Conservation (phyloP, 2,888 invertebrate genomes). For the Desoria tigrina region DNA sequence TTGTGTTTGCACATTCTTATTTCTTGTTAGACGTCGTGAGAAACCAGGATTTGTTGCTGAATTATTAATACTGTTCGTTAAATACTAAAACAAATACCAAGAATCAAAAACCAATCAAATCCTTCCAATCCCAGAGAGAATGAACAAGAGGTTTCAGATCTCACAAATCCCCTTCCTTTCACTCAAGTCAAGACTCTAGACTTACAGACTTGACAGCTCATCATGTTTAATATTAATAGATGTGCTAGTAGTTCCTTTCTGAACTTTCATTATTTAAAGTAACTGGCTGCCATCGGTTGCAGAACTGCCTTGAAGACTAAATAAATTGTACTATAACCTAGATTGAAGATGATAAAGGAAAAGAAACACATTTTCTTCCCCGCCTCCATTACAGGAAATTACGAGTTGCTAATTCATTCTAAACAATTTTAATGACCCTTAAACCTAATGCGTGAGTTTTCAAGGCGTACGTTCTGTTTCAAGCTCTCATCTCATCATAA, state of each 20-base stretch:
- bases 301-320: not conserved
- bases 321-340: not conserved
- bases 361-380: no score
- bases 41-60: not conserved
- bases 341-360: not conserved
- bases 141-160: slow-evolving; percentile 24
- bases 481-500: not conserved
- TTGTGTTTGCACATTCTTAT: no score
- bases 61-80: not conserved
- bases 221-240: not conserved
- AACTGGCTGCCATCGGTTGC: no score
- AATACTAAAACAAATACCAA: not conserved
- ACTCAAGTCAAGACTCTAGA: not conserved
- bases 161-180: slow-evolving; percentile 5
- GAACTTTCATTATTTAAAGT: no score
- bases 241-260: not conserved
- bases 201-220: not conserved
- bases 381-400: slow-evolving; percentile 2
- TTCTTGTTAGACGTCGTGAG: no score
- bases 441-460: not conserved
- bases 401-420: slow-evolving; percentile 5
- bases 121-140: slow-evolving; percentile 12
- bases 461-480: not conserved
- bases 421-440: slow-evolving; percentile 4
- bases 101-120: slow-evolving; percentile 8